Base-by-base conservation (phyloP, 2,113 vertebrate species). In the Sardina pilchardus region DNA sequence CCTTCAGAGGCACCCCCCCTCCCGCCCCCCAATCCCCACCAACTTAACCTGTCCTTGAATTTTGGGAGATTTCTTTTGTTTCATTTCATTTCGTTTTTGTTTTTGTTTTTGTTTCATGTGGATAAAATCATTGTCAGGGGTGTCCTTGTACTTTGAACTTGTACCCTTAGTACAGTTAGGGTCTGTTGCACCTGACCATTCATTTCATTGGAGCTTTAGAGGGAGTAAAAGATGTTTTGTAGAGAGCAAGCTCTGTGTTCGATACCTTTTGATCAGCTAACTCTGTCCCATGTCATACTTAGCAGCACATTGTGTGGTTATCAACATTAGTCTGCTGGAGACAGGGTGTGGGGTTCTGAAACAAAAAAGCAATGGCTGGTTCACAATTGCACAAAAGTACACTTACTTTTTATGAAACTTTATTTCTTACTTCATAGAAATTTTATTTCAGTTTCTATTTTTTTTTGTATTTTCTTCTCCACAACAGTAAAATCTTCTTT, bases 271-370 rank as follows among this genome's bases (percentile, higher is more conserved):
- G 53, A 59, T 24, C 53, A 59, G 53, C 19, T 17, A 17, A 3
- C 16, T 59, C 53, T 59, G 53, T 24, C 53, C 21, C 53, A 21
- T 59, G 19, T 59, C 21, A 24, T 59, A 21, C 53, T 59, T 6
- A 24, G 53, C 53, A 24, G 53, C 53, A 3, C 4, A 24, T 4
- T 34, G 48, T 87, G 83, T 85, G 84, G 44, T 44, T 81, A 83
- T 59, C 81, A 81, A 83, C 2, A 71, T 34, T 4, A 71, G n/a
- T 17, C 39, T 83, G 56, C 84, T 10, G 85, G 48, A 84, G 21
- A 63, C 30, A 59, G 45, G 84, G 59, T 30, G 82, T 80, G 82
- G 84, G 92, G 93, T 90, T 91, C 90, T 83, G 71, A 90, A 89
- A 43, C 82, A 39, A 84, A 45, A 83, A 87, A 86, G 78, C 81